Percentiles rank a stretch among this genome's conserved stretches.
These are phyloP conservation scores for Gortyna flavago DNA, from an alignment of 2,888 invertebrate species.

Conservation along the genomic window DNA sequence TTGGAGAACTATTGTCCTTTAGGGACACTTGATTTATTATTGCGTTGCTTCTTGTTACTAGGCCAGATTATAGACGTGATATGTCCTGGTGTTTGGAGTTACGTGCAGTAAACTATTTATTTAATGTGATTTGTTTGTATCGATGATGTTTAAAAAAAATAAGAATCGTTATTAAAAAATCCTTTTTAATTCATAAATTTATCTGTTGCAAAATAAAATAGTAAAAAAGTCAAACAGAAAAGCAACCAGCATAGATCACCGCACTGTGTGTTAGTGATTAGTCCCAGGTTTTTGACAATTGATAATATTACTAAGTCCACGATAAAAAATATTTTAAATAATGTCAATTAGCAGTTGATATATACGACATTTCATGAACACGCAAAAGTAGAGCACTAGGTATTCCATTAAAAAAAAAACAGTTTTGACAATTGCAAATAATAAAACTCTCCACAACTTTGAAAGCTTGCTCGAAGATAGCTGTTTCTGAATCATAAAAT, in stretches of 20 bases:
- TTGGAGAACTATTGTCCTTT: slow-evolving; percentile 58
- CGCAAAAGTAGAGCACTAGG: not conserved
- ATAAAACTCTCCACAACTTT: not conserved
- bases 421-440: not conserved
- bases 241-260: not conserved
- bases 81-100: slow-evolving; percentile 23
- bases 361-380: not conserved
- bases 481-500: slow-evolving; percentile 19
- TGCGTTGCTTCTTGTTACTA: slow-evolving; percentile 50
- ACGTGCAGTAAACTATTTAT: slow-evolving; percentile 1
- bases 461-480: slow-evolving; percentile 2
- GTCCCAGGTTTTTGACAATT: not conserved
- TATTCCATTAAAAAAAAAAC: not conserved
- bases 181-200: not conserved
- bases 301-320: not conserved
- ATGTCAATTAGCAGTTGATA: not conserved
- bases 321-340: not conserved
- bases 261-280: not conserved
- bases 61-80: slow-evolving; percentile 28
- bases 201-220: not conserved
- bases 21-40: slow-evolving; percentile 64
- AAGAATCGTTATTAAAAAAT: not conserved
- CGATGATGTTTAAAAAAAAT: not conserved
- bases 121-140: slow-evolving; percentile 5
- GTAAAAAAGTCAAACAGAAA: not conserved